Evolutionary conservation across 2,797 vertebrate species (phyloP), one percentile per base, ranked within the genome.

Genomic region (Galago senegalensis): DNA sequence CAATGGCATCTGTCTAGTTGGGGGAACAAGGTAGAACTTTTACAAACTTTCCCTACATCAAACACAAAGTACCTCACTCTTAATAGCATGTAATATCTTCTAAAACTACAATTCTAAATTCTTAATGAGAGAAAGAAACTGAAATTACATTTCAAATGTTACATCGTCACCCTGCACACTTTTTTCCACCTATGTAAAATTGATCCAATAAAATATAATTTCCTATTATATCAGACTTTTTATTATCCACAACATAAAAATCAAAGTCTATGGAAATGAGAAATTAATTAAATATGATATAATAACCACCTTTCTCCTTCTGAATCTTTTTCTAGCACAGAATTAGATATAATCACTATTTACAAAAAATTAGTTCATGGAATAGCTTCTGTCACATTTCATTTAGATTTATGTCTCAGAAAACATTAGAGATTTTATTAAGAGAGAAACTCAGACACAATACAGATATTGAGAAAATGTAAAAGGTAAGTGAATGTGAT

Each of bases 131-230:
- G 43, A 81, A 93, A 70, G 34, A 93, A 92, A 63, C 3, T 10
- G 58, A 96, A 97, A 96, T 96, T 87, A 72, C 29, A 95, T 91
- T 96, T 94, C 93, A 94, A 95, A 95, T 93, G 56, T 86, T 96
- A 97, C 95, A 34, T 4, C 29, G 81, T 96, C 46, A 91, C 14
- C 43, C 2, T 10, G 53, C 29, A 61, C 69, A 73, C 3, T 93
- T 88, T 88, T 95, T 91, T 40, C 91, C 65, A 81, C 96, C 43
- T 95, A 65, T 31, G 82, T 91, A 84, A 97, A 97, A 97, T 95
- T 77, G 97, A 97, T 89, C 43, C n/a, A 93, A 92, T 93, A 89
- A 94, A 94, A 82, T 76, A 81, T 46, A 92, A 84, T 93, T 95
- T 96, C 87, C 94, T 96, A 14, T 2, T 31, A 6, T 79, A 89